Conservation (phyloP, 2,797 vertebrate species). For the Sebastes nivosus region DNA sequence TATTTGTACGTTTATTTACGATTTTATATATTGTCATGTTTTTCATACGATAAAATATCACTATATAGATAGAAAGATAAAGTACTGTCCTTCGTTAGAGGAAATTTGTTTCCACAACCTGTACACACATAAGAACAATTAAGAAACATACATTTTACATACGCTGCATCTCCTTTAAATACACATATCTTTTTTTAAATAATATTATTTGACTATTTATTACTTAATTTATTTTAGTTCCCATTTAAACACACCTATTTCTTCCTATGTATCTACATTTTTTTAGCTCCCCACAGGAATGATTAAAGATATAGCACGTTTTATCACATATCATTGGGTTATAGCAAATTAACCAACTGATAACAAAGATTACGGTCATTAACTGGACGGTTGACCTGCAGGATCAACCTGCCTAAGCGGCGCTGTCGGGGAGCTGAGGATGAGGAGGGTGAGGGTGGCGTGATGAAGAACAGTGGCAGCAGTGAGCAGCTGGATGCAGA, state of each 20-base stretch:
- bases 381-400: slow-evolving; percentile 57
- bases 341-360: neutral
- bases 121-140: neutral
- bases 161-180: neutral
- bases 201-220: neutral
- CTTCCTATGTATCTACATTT: neutral
- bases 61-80: neutral
- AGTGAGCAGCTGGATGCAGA: slow-evolving; percentile 92
- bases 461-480: slow-evolving; percentile 87
- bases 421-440: slow-evolving; percentile 76
- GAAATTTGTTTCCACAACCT: too few relatives aligned
- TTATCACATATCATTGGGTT: neutral
- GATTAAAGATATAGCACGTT: neutral
- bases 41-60: neutral
- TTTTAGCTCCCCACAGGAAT: neutral
- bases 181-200: neutral
- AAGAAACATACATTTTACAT: neutral
- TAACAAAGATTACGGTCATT: neutral
- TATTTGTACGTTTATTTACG: neutral
- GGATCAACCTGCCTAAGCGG: slow-evolving; percentile 92
- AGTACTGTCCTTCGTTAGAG: too few relatives aligned
- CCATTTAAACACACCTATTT: neutral
- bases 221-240: neutral
- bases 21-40: neutral
- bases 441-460: slow-evolving; percentile 83